Evolutionary conservation across 2,888 invertebrate species (phyloP).

Genomic region (Xanthia togata): DNA sequence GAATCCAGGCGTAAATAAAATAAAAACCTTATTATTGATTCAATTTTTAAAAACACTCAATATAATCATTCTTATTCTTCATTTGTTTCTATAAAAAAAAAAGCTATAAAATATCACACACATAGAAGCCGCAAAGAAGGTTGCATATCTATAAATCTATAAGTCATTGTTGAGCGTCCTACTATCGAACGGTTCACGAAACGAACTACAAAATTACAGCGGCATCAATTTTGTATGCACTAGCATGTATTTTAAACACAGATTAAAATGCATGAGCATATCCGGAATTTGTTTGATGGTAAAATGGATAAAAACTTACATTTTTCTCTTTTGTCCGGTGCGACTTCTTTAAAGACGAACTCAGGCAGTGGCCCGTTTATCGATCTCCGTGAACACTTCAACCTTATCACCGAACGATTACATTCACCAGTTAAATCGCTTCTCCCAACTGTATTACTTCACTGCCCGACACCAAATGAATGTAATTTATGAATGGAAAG

Average conservation of each 20-base stretch:
- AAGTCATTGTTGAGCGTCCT: conserved; percentile 38
- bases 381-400: conserved; percentile 59
- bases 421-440: conserved; percentile 73
- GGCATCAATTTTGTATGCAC: background rate
- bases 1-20: background rate
- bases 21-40: background rate
- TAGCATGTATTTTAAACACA: background rate
- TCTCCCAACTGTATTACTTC: conserved; percentile 77
- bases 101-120: background rate
- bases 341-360: conserved; percentile 35
- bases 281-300: background rate
- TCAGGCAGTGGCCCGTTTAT: conserved; percentile 55
- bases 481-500: conserved; percentile 87
- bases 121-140: conserved; percentile 27
- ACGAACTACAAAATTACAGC: conserved; percentile 20
- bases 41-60: background rate
- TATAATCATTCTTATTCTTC: background rate
- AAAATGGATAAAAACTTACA: conserved; percentile 62
- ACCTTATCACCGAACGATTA: conserved; percentile 59
- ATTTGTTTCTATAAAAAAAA: conserved; percentile 22
- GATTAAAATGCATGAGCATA: background rate
- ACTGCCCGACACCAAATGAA: conserved; percentile 85
- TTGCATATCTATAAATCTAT: conserved; percentile 51
- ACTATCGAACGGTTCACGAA: conserved; percentile 41
- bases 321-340: conserved; percentile 58